These are phyloP conservation scores for Bibio marci DNA, from an alignment of 2,888 invertebrate species.

Conservation along the genomic window DNA sequence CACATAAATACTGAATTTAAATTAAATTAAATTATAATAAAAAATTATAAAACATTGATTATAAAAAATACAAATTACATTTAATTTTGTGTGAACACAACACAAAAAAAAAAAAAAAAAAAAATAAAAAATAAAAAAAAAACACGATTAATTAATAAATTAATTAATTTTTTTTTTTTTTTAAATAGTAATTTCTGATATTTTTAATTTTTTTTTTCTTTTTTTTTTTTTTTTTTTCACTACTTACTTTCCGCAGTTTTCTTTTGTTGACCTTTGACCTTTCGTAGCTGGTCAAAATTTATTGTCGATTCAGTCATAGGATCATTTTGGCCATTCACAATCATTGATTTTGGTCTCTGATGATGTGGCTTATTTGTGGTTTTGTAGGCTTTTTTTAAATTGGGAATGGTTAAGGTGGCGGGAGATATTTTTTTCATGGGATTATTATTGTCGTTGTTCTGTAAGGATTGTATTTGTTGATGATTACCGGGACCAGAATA, in stretches of 20 bases:
- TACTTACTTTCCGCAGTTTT: conserved; percentile 31
- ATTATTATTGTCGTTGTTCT: no score
- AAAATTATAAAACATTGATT: no score
- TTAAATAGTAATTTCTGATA: neutral
- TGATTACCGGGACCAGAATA: conserved; percentile 21
- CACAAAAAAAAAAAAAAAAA: no score
- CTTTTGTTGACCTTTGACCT: conserved; percentile 22
- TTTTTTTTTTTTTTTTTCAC: conserved; percentile 2
- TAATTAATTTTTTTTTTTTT: no score
- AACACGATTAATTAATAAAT: no score
- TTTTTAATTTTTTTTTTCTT: neutral
- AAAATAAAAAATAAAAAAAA: no score
- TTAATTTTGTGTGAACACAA: neutral
- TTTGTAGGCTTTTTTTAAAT: conserved; percentile 15
- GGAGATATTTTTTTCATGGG: conserved; percentile 18
- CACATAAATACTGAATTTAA: no score
- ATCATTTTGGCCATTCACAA: conserved; percentile 13
- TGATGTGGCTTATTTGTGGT: conserved; percentile 17
- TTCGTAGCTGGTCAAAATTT: conserved; percentile 5
- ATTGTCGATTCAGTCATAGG: conserved; percentile 8
- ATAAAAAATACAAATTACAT: no score
- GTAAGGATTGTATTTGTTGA: conserved; percentile 23
- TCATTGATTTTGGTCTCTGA: conserved; percentile 18
- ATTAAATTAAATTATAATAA: no score
- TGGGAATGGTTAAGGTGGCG: conserved; percentile 10